Evolutionary conservation across 2,888 invertebrate genomes (phyloP), one percentile per base, ranked within the genome.

Genomic region (Apoderus coryli): DNA sequence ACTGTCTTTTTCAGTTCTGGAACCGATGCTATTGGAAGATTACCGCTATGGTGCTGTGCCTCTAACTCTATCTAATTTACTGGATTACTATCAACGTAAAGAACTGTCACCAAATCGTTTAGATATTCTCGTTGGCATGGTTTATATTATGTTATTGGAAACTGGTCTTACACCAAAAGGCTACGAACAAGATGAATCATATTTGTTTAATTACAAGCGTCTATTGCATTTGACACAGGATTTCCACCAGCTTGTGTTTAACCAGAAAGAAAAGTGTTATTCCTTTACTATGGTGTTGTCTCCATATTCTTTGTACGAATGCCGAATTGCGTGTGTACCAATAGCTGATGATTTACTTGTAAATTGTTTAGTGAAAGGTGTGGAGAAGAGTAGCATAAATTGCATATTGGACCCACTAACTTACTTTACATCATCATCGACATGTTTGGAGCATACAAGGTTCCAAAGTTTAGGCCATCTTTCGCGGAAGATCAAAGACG

Each of bases 121-220:
- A 32, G 57, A 59, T 37, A 44, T 54, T 11, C 35, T 57, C 29
- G 48, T 49, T n/a, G 46, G 54, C 30, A 41, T 58, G 16, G 39
- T 58, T 14, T 56, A 56, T 36, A 42, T 57, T 29, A 30, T 58
- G 15, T 56, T 56, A 53, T 36, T 57, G 13, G 59, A 60, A 44
- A 41, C 39, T 38, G 58, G 56, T 24, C 59, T 59, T 41, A 44
- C 54, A 13, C 51, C 54, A 13, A 25, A 26, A n/a, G 41, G 48
- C 26, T 41, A 38, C 24, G 32, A 36, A 32, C 40, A 45, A 15
- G 25, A 33, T 15, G 39, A 37, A 16, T 39, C 44, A 23, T 43
- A 29, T 33, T 42, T 41, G 22, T 55, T 53, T 40, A 41, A 49
- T 41, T 49, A 47, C 27, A 34, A 36, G 25, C 41, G 47, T 34